Percentiles rank a stretch among this genome's conserved stretches.
phyloP scores from a whole-genome alignment of 2,797 vertebrate genomes.

The Rachycentron canadum region DNA sequence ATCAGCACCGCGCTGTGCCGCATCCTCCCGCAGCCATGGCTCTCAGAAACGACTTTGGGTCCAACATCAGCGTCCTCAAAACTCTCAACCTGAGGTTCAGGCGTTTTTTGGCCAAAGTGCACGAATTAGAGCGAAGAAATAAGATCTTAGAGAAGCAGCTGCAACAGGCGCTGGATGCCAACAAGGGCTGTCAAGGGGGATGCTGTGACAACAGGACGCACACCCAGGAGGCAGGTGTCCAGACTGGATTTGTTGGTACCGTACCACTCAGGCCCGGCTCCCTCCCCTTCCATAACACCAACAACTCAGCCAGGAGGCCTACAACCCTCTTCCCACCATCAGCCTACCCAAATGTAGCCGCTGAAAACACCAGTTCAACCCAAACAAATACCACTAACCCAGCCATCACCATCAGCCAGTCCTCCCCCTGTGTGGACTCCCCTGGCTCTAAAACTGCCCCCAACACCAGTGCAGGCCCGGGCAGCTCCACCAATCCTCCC shows the following conservation, averaged over 20 bases:
- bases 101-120: slow-evolving; percentile 97
- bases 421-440: slow-evolving; percentile 82
- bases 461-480: slow-evolving; percentile 57
- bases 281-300: slow-evolving; percentile 84
- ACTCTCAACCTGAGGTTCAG: slow-evolving; percentile 96
- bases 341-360: slow-evolving; percentile 51
- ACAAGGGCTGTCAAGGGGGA: slow-evolving; percentile 72
- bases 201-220: slow-evolving; percentile 77
- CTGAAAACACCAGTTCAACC: slow-evolving; percentile 56
- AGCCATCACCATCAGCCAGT: slow-evolving; percentile 80
- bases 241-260: slow-evolving; percentile 91
- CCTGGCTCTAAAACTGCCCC: slow-evolving; percentile 65
- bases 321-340: slow-evolving; percentile 81
- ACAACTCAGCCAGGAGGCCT: slow-evolving; percentile 84
- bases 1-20: slow-evolving; percentile 72
- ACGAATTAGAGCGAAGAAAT: slow-evolving; percentile 95
- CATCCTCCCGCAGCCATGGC: slow-evolving; percentile 91
- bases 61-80: slow-evolving; percentile 97
- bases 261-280: slow-evolving; percentile 81
- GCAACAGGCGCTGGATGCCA: slow-evolving; percentile 91
- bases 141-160: slow-evolving; percentile 96
- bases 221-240: slow-evolving; percentile 89
- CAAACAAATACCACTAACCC: slow-evolving; percentile 70
- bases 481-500: slow-evolving; percentile 75
- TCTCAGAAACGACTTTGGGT: slow-evolving; percentile 95